These are phyloP conservation scores for Etia nguti DNA, from an alignment of 2,113 vertebrate genomes.

Conservation along the genomic window DNA sequence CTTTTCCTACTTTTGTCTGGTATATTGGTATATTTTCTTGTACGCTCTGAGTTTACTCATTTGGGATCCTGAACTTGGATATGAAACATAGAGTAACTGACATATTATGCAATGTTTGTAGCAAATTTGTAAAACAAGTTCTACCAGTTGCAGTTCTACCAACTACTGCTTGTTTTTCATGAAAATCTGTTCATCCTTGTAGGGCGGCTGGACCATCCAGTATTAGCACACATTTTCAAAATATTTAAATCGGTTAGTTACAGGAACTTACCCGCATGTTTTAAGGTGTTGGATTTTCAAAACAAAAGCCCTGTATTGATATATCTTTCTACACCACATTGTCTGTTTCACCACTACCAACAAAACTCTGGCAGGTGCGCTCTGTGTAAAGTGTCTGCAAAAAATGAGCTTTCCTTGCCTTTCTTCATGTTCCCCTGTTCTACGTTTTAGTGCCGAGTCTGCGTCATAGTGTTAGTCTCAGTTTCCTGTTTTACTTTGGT, in stretches of 20 bases:
- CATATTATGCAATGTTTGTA: not conserved
- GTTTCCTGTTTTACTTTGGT: too few species aligned
- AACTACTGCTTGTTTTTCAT: not conserved
- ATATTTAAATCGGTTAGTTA: not conserved
- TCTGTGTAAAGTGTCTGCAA: not conserved
- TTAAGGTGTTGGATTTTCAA: not conserved
- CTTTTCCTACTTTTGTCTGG: not conserved
- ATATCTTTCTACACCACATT: not conserved
- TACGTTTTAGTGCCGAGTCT: too few species aligned
- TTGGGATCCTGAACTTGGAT: not conserved
- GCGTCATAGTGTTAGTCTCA: too few species aligned
- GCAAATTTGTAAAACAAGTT: not conserved
- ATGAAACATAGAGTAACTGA: not conserved
- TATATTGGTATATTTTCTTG: not conserved
- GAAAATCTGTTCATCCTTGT: not conserved
- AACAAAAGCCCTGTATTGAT: not conserved
- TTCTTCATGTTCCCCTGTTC: too few species aligned
- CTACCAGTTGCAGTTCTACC: not conserved
- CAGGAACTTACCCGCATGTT: not conserved
- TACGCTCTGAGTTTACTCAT: not conserved
- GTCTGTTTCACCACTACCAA: not conserved
- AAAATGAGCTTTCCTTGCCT: rapidly evolving
- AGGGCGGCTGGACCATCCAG: not conserved
- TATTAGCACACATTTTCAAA: not conserved
- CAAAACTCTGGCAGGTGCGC: not conserved